Conservation (phyloP, 2,113 vertebrate species). For the Leucosticte australis region DNA sequence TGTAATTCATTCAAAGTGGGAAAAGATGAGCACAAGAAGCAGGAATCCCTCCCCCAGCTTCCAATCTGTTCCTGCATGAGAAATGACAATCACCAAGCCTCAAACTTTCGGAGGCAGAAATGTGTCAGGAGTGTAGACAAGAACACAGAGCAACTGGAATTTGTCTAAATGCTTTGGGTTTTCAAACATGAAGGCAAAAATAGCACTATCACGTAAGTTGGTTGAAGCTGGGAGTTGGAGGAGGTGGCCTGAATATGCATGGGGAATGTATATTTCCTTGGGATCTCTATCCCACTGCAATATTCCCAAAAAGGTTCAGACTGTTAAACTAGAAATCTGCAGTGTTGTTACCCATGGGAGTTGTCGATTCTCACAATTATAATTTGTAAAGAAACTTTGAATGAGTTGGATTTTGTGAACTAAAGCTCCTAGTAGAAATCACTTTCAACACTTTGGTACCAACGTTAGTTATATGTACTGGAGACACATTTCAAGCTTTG, state of each 20-base stretch:
- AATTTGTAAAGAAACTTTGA: neutral
- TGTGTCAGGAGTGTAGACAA: neutral
- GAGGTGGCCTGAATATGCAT: neutral
- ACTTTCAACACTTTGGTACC: neutral
- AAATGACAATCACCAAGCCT: neutral
- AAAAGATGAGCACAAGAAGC: neutral
- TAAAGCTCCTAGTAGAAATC: neutral
- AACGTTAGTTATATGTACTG: neutral
- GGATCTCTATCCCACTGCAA: neutral
- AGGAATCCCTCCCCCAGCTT: neutral
- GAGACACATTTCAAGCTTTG: neutral
- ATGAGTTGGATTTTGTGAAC: neutral
- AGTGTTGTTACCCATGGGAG: neutral
- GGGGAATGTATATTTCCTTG: neutral
- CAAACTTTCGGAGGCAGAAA: neutral
- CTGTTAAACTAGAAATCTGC: neutral
- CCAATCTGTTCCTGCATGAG: neutral
- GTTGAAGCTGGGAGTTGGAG: neutral
- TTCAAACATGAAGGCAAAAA: neutral
- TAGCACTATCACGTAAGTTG: neutral
- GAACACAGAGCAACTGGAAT: neutral
- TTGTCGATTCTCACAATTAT: neutral
- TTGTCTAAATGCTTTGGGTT: neutral
- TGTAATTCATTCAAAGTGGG: neutral
- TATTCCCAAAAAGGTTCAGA: neutral